These are phyloP conservation scores for Diplodus sargus DNA, from an alignment of 2,797 vertebrate species.

Conservation along the genomic window DNA sequence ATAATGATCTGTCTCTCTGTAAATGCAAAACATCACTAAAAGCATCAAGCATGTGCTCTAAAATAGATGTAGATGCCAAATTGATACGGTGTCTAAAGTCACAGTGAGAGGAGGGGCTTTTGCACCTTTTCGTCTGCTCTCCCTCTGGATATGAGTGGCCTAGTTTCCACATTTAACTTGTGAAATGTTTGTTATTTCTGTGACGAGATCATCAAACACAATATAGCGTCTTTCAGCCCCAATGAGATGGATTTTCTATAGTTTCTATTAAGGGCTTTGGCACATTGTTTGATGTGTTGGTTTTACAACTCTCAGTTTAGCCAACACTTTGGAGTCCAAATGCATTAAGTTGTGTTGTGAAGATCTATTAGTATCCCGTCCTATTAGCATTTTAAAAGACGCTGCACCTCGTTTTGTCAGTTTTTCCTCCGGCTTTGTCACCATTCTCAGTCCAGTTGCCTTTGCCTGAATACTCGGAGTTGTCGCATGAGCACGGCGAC, in stretches of 20 bases:
- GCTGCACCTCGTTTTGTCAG: background rate
- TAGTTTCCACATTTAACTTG: constrained; percentile 71
- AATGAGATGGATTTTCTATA: constrained; percentile 32
- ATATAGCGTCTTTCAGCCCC: constrained; percentile 16
- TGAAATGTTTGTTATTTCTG: constrained; percentile 59
- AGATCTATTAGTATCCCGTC: constrained; percentile 25
- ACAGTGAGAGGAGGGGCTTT: constrained; percentile 26
- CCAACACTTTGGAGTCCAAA: constrained; percentile 18
- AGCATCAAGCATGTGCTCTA: constrained; percentile 37
- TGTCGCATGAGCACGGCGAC: background rate
- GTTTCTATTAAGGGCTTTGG: constrained; percentile 22
- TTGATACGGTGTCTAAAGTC: constrained; percentile 46
- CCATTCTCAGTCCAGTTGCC: background rate
- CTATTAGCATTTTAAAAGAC: constrained; percentile 17
- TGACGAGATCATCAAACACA: constrained; percentile 49
- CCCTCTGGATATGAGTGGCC: constrained; percentile 56
- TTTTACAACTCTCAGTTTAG: constrained; percentile 32
- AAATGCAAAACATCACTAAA: constrained; percentile 30
- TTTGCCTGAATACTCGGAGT: background rate
- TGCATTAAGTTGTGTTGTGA: constrained; percentile 14
- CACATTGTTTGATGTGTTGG: constrained; percentile 38
- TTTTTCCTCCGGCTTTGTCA: background rate
- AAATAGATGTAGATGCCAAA: constrained; percentile 59
- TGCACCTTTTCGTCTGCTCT: constrained; percentile 49
- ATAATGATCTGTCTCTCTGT: constrained; percentile 19